phyloP scores from a whole-genome alignment of 1,140 invertebrate genomes.

The Thaumatotibia leucotreta region DNA sequence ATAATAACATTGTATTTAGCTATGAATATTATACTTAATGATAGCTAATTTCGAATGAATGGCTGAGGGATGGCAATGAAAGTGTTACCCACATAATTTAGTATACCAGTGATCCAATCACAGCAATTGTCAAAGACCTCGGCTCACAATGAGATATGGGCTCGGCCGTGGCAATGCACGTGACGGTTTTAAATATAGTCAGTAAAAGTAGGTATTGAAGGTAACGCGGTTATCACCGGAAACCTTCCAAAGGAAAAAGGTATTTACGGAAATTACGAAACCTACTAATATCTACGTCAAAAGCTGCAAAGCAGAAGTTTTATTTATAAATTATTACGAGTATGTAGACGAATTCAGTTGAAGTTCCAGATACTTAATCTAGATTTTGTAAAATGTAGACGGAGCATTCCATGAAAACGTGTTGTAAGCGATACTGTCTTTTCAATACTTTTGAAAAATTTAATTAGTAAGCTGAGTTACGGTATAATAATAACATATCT shows the following conservation, averaged over 20 bases:
- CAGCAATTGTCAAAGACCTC: not conserved
- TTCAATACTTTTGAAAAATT: too few relatives aligned
- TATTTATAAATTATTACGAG: too few relatives aligned
- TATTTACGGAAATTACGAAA: not conserved
- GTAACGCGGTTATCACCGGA: not conserved
- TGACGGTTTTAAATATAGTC: constrained; percentile 8
- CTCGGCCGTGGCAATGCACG: not conserved
- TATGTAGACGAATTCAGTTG: too few relatives aligned
- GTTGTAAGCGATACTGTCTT: too few relatives aligned
- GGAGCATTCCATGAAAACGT: too few relatives aligned
- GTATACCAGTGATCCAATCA: not conserved
- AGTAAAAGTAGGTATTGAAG: not conserved
- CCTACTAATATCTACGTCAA: too few relatives aligned
- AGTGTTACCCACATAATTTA: not conserved
- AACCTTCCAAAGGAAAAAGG: not conserved
- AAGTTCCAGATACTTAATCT: too few relatives aligned
- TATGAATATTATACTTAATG: constrained; percentile 18
- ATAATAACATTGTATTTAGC: too few relatives aligned
- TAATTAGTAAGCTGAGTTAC: too few relatives aligned
- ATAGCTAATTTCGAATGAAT: constrained; percentile 27
- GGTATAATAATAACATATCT: too few relatives aligned
- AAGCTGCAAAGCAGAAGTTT: too few relatives aligned
- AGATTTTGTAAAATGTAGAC: too few relatives aligned
- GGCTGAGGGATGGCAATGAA: not conserved
- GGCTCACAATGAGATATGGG: not conserved